Percentiles rank a stretch among this genome's conserved stretches.
Evolutionary conservation across 2,113 vertebrate genomes (phyloP).

Genomic region (Coryphaenoides rupestris): DNA sequence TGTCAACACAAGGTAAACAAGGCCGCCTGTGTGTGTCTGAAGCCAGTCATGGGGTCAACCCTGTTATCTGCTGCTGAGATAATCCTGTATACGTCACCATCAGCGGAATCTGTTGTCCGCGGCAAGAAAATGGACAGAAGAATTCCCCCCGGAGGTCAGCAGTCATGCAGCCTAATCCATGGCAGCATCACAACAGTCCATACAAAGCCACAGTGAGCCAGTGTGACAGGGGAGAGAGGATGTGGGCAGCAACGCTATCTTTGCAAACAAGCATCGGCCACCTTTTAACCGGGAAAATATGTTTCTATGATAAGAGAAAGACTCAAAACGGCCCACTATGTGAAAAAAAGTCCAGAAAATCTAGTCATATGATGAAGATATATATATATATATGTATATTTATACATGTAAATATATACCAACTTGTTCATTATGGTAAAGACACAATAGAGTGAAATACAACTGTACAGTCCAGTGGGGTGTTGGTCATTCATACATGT

Average conservation of each 20-base stretch:
- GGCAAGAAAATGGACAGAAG: too few relatives aligned
- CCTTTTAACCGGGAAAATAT: neutral
- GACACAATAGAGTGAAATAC: too few relatives aligned
- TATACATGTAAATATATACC: too few relatives aligned
- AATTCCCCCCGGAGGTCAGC: neutral
- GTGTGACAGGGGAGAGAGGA: neutral
- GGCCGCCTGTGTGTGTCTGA: conserved; percentile 19
- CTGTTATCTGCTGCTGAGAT: neutral
- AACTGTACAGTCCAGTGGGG: conserved; percentile 5
- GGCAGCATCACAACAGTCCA: neutral
- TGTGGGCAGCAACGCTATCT: neutral
- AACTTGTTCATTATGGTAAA: too few relatives aligned
- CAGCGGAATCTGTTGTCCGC: conserved; percentile 10
- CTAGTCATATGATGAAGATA: too few relatives aligned
- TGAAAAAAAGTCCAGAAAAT: neutral
- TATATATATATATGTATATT: too few relatives aligned
- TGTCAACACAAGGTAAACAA: conserved; percentile 30
- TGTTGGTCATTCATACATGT: conserved; percentile 26
- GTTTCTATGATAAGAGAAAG: neutral
- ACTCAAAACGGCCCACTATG: neutral
- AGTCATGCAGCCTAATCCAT: conserved; percentile 11
- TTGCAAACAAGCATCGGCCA: neutral
- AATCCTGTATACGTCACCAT: conserved; percentile 2
- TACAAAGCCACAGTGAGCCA: neutral
- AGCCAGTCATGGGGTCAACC: conserved; percentile 41